These are phyloP conservation scores for Ploceus nigricollis DNA, from an alignment of 2,113 vertebrate species.

Conservation along the genomic window DNA sequence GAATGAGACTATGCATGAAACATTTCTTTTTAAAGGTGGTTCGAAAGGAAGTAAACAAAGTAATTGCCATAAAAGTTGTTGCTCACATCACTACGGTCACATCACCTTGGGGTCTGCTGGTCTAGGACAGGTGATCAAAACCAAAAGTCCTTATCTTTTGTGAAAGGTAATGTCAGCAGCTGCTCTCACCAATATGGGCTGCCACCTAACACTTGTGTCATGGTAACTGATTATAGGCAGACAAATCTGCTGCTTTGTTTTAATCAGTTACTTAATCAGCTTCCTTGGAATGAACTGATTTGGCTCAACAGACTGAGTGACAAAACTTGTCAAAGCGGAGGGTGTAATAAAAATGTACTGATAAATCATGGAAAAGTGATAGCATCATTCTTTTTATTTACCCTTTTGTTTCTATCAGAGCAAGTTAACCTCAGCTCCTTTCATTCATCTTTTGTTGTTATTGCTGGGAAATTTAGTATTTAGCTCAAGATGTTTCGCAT, in stretches of 20 bases:
- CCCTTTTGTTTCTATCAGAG: conserved; percentile 56
- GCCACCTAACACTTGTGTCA: not conserved
- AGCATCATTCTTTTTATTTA: conserved; percentile 59
- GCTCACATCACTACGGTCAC: too few relatives aligned
- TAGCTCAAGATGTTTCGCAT: conserved; percentile 76
- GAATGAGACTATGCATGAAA: not conserved
- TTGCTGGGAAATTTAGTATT: conserved; percentile 73
- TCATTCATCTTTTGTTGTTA: conserved; percentile 72
- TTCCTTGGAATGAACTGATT: conserved; percentile 52
- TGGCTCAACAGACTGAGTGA: conserved; percentile 44
- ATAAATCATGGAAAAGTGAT: conserved; percentile 50
- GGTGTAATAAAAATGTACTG: conserved; percentile 43
- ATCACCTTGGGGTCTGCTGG: not conserved
- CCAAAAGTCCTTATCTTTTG: not conserved
- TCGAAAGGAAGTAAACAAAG: not conserved
- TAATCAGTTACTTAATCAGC: conserved; percentile 70
- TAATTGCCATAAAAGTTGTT: not conserved
- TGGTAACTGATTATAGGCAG: conserved; percentile 6
- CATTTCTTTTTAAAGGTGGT: not conserved
- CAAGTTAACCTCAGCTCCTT: conserved; percentile 61
- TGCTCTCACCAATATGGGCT: not conserved
- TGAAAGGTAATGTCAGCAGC: not conserved
- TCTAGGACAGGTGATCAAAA: not conserved
- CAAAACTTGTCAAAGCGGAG: conserved; percentile 56
- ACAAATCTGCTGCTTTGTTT: conserved; percentile 24